Conservation (phyloP, 2,888 invertebrate genomes). For the Cosmopolites sordidus region DNA sequence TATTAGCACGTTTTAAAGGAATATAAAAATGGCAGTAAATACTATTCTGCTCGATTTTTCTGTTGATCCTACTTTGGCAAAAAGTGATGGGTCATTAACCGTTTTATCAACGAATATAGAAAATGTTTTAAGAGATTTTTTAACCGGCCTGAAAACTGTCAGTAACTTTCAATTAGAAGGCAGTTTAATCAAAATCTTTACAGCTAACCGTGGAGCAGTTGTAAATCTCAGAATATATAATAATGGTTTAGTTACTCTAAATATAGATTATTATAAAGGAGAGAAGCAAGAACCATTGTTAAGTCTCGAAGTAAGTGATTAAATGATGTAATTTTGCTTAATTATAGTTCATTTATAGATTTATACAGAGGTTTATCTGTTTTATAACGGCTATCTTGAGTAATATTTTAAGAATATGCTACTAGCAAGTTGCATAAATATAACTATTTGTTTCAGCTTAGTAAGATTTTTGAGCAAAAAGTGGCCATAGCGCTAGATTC, state of each 20-base stretch:
- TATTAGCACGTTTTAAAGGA: too few relatives aligned
- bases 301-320: constrained; percentile 66
- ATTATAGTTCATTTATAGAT: background rate
- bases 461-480: constrained; percentile 72
- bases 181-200: constrained; percentile 65
- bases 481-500: constrained; percentile 68
- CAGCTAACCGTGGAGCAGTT: constrained; percentile 66
- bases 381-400: background rate
- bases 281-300: constrained; percentile 69
- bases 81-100: constrained; percentile 61
- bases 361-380: too few relatives aligned
- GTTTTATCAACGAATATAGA: constrained; percentile 64
- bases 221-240: constrained; percentile 69
- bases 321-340: background rate
- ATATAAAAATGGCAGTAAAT: constrained; percentile 65
- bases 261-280: constrained; percentile 76
- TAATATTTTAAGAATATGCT: background rate
- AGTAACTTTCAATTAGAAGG: constrained; percentile 66
- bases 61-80: constrained; percentile 63
- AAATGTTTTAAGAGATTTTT: constrained; percentile 65
- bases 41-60: constrained; percentile 77
- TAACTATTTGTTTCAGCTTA: constrained; percentile 53
- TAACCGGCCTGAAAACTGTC: constrained; percentile 65
- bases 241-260: constrained; percentile 73
- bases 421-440: background rate